These are phyloP conservation scores for Uropetala carovei DNA, from an alignment of 2,888 invertebrate genomes.

Conservation along the genomic window DNA sequence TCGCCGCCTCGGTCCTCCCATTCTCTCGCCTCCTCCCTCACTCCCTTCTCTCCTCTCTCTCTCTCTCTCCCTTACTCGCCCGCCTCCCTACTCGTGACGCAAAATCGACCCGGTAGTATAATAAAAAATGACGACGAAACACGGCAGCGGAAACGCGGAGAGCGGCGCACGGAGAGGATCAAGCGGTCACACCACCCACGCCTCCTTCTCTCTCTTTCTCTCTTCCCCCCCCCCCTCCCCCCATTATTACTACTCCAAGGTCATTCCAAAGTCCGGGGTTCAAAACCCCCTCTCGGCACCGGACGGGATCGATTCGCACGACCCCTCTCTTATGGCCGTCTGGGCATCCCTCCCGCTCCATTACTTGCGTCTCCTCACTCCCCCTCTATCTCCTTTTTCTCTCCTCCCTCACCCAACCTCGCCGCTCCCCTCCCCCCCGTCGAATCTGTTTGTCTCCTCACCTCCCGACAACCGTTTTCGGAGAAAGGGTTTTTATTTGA, in stretches of 20 bases:
- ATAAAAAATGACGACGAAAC: conserved; percentile 44
- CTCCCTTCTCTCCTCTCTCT: background rate
- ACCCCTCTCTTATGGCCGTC: conserved; percentile 4
- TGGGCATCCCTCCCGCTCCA: background rate
- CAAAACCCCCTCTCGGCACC: conserved; percentile 30
- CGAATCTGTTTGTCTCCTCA: conserved; percentile 39
- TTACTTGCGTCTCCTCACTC: background rate
- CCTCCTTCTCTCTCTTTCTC: background rate
- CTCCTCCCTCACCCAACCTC: no score
- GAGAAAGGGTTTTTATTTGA: background rate
- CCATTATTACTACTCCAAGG: background rate
- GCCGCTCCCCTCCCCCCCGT: background rate
- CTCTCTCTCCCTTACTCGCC: background rate
- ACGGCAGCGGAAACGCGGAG: conserved; percentile 14
- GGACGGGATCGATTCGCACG: background rate
- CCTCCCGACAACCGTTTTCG: conserved; percentile 4
- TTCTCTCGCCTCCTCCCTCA: background rate
- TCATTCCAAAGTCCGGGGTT: conserved; percentile 60
- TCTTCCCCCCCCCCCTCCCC: background rate
- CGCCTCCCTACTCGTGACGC: background rate
- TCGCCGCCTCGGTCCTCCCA: background rate
- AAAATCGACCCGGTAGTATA: conserved; percentile 10
- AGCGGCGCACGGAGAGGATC: background rate
- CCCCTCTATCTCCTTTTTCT: background rate
- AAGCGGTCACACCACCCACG: background rate